Evolutionary conservation across 2,888 invertebrate genomes (phyloP).

Genomic region (Chromoteleia sp.): DNA sequence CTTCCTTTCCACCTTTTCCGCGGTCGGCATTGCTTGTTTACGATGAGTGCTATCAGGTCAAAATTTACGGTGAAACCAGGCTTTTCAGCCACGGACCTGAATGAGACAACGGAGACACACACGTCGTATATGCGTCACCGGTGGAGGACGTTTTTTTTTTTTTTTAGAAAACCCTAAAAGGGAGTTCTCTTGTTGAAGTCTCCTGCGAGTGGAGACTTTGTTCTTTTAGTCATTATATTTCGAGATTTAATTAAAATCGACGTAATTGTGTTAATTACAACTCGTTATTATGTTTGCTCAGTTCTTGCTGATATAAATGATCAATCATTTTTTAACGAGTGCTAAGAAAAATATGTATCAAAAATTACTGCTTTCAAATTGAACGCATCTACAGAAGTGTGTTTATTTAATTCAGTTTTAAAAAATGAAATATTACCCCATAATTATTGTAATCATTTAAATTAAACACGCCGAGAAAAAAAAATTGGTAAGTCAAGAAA

Average conservation of each 20-base stretch:
- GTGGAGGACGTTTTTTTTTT: slow-evolving; percentile 20
- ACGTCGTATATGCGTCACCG: slow-evolving; percentile 19
- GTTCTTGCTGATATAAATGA: no score
- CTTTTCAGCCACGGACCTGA: slow-evolving; percentile 47
- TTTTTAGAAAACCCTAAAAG: slow-evolving; percentile 13
- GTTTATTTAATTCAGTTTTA: no score
- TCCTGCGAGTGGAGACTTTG: slow-evolving; percentile 33
- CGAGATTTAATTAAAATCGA: slow-evolving; percentile 11
- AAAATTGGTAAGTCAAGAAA: no score
- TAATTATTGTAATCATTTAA: no score
- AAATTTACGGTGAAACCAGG: slow-evolving; percentile 54
- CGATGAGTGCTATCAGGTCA: slow-evolving; percentile 67
- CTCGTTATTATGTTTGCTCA: neutral
- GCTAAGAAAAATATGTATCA: no score
- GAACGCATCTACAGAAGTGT: no score
- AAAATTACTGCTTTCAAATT: no score
- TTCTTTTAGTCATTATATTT: slow-evolving; percentile 33
- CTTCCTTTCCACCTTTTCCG: slow-evolving; percentile 62
- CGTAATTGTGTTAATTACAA: slow-evolving; percentile 1
- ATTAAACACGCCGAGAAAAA: no score
- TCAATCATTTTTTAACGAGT: no score
- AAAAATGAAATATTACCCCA: no score
- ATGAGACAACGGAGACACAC: slow-evolving; percentile 39
- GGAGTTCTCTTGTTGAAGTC: neutral
- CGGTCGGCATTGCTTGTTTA: slow-evolving; percentile 69